These are phyloP conservation scores for Diplogasteroides magnus DNA, from an alignment of 1,140 invertebrate genomes.

Conservation along the genomic window DNA sequence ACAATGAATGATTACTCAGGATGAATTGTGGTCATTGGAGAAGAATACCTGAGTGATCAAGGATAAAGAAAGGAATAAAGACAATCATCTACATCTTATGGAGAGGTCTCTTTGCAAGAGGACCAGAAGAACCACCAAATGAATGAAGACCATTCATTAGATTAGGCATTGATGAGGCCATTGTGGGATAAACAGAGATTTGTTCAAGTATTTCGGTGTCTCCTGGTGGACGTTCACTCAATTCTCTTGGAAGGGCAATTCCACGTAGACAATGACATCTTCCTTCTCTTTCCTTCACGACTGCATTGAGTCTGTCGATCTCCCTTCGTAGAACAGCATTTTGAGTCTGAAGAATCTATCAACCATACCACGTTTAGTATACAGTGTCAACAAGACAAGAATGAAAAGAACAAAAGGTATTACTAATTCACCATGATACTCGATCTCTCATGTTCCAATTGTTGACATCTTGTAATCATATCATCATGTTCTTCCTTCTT, in stretches of 20 bases:
- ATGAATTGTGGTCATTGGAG: not conserved
- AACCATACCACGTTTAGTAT: too few relatives aligned
- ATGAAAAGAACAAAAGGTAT: constrained; percentile 11
- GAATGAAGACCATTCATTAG: not conserved
- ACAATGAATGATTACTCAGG: too few relatives aligned
- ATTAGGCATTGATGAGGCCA: not conserved
- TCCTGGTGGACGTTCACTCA: not conserved
- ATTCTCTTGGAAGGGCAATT: not conserved
- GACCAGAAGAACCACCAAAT: not conserved
- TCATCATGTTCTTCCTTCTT: constrained; percentile 41
- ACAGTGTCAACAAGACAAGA: constrained; percentile 9
- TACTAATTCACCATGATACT: constrained; percentile 23
- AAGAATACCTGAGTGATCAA: not conserved
- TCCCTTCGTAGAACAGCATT: constrained; percentile 33
- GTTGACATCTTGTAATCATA: constrained; percentile 33
- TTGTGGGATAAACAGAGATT: too few relatives aligned
- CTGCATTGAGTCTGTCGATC: constrained; percentile 31
- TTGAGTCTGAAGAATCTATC: constrained; percentile 32
- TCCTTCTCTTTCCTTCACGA: constrained; percentile 28
- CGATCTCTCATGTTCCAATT: constrained; percentile 32
- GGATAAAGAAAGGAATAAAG: not conserved
- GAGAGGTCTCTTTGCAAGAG: not conserved
- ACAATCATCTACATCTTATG: not conserved
- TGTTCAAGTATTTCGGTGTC: not conserved
- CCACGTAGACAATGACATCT: constrained; percentile 28